These are phyloP conservation scores for Alentia gelatinosa DNA, from an alignment of 2,888 invertebrate species.

Conservation along the genomic window DNA sequence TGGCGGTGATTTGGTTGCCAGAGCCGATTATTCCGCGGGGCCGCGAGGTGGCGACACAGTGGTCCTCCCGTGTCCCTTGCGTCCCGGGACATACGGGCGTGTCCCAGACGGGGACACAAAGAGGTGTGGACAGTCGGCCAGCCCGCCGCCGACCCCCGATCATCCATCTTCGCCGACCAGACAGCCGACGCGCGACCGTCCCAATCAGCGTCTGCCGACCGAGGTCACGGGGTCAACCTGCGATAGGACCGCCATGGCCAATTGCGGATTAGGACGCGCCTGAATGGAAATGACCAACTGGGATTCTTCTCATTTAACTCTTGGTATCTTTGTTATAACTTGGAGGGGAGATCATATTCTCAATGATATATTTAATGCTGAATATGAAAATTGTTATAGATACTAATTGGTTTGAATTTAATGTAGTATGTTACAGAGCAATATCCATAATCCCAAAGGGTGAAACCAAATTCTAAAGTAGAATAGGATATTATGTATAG, in stretches of 20 bases:
- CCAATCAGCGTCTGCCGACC: slow-evolving; percentile 10
- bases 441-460: too few species aligned
- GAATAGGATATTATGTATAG: too few species aligned
- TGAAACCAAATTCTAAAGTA: too few species aligned
- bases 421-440: too few species aligned
- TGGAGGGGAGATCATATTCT: too few species aligned
- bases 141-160: not conserved
- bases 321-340: too few species aligned
- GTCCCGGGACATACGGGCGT: not conserved
- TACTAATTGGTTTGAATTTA: too few species aligned
- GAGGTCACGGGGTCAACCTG: not conserved
- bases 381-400: too few species aligned
- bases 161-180: not conserved
- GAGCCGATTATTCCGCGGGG: not conserved
- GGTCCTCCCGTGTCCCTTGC: not conserved
- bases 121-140: not conserved
- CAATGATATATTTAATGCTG: too few species aligned
- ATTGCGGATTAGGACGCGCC: slow-evolving; percentile 40
- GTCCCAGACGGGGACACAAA: slow-evolving; percentile 19
- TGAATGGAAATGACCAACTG: slow-evolving; percentile 34
- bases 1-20: not conserved
- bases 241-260: slow-evolving; percentile 14
- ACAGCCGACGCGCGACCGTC: not conserved
- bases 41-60: slow-evolving; percentile 19
- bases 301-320: not conserved